phyloP scores from a whole-genome alignment of 2,888 invertebrate genomes.

The Heliconius hortense region DNA sequence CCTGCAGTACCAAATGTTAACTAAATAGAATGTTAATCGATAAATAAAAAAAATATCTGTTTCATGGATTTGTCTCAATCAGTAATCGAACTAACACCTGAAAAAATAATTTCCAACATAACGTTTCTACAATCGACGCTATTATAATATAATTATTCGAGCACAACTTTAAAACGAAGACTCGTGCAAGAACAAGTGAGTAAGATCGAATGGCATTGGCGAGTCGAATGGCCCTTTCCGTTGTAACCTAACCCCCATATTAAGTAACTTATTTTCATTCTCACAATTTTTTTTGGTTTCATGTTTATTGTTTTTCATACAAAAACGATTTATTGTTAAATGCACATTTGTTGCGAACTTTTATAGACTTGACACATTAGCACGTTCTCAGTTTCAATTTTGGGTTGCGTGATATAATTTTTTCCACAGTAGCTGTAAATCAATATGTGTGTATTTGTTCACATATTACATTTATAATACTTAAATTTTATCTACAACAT shows the following conservation, averaged over 20 bases:
- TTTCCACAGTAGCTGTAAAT: background rate
- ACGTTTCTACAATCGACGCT: background rate
- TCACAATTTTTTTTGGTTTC: constrained; percentile 34
- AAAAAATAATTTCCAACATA: too few relatives aligned
- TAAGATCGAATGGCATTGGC: constrained; percentile 32
- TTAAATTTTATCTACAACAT: background rate
- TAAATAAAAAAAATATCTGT: background rate
- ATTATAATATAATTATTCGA: background rate
- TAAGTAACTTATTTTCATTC: constrained; percentile 42
- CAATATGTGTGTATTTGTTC: background rate
- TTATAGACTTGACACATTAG: constrained; percentile 42
- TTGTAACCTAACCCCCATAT: constrained; percentile 36
- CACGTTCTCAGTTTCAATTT: constrained; percentile 37
- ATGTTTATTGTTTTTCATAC: constrained; percentile 47
- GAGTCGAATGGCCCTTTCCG: constrained; percentile 37
- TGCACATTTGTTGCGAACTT: constrained; percentile 51
- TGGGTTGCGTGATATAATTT: constrained; percentile 3
- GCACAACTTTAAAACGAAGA: background rate
- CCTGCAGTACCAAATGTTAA: too few relatives aligned
- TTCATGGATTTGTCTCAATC: background rate
- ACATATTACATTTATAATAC: background rate
- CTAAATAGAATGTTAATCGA: too few relatives aligned
- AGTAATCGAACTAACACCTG: background rate
- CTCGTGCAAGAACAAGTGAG: constrained; percentile 8
- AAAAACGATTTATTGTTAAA: constrained; percentile 52